These are phyloP conservation scores for Ditylenchus dipsaci DNA, from an alignment of 1,140 invertebrate genomes.

Conservation along the genomic window DNA sequence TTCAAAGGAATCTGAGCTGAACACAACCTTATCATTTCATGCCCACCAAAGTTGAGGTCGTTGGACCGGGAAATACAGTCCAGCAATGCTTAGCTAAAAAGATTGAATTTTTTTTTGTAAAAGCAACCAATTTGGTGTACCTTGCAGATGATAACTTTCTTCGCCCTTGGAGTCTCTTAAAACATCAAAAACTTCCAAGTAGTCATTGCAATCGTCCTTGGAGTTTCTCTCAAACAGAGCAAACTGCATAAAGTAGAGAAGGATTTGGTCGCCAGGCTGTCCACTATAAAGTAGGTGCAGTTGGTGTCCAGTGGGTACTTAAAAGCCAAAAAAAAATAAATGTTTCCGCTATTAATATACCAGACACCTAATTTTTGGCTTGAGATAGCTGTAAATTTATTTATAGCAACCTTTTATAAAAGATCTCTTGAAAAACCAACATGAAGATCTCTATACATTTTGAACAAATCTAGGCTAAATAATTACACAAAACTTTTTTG, in stretches of 20 bases:
- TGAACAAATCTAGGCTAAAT: too few relatives aligned
- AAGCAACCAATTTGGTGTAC: conserved; percentile 3
- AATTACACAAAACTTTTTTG: too few relatives aligned
- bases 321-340: too few relatives aligned
- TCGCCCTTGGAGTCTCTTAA: conserved; percentile 40
- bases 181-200: conserved; percentile 55
- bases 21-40: conserved; percentile 56
- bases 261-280: conserved; percentile 43
- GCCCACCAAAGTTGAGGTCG: conserved; percentile 49
- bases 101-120: not conserved
- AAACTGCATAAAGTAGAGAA: conserved; percentile 57
- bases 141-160: conserved; percentile 45
- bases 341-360: too few relatives aligned
- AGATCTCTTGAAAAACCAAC: too few relatives aligned
- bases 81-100: conserved; percentile 45
- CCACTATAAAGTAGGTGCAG: conserved; percentile 52
- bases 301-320: conserved; percentile 51
- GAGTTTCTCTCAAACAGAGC: conserved; percentile 47
- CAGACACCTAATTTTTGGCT: too few relatives aligned
- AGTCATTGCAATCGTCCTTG: conserved; percentile 50
- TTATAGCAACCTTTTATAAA: too few relatives aligned
- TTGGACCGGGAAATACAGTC: conserved; percentile 50
- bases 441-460: too few relatives aligned
- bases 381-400: too few relatives aligned
- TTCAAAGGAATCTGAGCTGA: conserved; percentile 48